Evolutionary conservation across 2,113 vertebrate species (phyloP).

Genomic region (Geococcyx californianus): DNA sequence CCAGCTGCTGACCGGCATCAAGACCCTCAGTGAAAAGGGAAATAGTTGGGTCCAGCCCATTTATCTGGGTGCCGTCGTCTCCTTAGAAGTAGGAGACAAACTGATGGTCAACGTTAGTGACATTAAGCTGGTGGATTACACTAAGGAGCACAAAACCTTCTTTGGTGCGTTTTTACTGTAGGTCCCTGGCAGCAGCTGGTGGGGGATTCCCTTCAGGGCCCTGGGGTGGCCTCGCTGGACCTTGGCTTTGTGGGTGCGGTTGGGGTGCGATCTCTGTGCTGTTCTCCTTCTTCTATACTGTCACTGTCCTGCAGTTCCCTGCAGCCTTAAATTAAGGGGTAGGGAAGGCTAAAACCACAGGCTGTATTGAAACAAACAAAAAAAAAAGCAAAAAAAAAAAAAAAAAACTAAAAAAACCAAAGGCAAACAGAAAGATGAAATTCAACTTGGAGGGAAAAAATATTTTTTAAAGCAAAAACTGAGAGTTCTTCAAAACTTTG

Average conservation of each 20-base stretch:
- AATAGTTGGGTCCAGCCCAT: constrained; percentile 73
- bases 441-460: not conserved
- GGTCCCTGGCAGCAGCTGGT: not conserved
- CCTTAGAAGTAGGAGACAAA: constrained; percentile 72
- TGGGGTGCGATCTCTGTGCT: not conserved
- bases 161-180: constrained; percentile 80
- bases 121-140: constrained; percentile 77
- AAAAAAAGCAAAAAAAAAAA: not conserved
- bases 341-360: not conserved
- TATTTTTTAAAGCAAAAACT: not conserved
- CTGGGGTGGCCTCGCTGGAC: not conserved
- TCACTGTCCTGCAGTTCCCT: not conserved
- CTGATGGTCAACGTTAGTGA: constrained; percentile 77
- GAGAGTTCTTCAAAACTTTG: not conserved
- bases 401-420: too few relatives aligned
- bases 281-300: not conserved
- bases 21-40: constrained; percentile 65
- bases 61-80: constrained; percentile 75
- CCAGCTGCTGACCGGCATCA: constrained; percentile 70
- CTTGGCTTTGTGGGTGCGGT: not conserved
- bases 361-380: not conserved
- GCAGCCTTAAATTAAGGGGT: not conserved
- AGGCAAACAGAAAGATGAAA: not conserved
- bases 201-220: not conserved
- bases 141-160: constrained; percentile 79